Evolutionary conservation across 2,888 invertebrate species (phyloP).

Genomic region (Cerceris rybyensis): DNA sequence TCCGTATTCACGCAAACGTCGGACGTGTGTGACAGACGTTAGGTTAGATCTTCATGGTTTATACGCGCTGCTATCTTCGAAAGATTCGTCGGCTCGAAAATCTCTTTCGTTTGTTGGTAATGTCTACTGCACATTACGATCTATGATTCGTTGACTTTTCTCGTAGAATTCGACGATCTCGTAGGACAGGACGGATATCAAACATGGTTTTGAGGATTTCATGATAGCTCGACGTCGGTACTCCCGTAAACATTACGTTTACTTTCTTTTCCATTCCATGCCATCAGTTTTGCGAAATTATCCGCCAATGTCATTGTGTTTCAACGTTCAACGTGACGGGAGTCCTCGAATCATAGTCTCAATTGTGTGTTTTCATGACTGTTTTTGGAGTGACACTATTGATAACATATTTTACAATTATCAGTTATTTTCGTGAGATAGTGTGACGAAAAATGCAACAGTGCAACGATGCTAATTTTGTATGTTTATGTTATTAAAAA

Average conservation of each 20-base stretch:
- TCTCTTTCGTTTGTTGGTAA: constrained; percentile 8
- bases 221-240: not conserved
- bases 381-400: no score
- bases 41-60: constrained; percentile 23
- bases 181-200: constrained; percentile 15
- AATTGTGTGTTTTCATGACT: no score
- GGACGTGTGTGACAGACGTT: constrained; percentile 4
- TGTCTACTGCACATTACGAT: constrained; percentile 18
- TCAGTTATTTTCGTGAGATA: not conserved
- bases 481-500: not conserved
- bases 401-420: no score
- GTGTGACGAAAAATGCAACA: not conserved
- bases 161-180: constrained; percentile 14
- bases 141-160: constrained; percentile 15
- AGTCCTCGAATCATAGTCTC: no score
- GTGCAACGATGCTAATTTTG: not conserved
- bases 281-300: not conserved
- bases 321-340: not conserved
- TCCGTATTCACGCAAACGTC: not conserved
- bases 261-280: not conserved
- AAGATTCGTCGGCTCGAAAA: constrained; percentile 15
- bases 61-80: constrained; percentile 8
- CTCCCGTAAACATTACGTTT: constrained; percentile 15
- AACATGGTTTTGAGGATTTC: constrained; percentile 13
- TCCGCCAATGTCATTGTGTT: not conserved